Base-by-base conservation (phyloP, 2,888 invertebrate species). In the Agonopterix heracliana region DNA sequence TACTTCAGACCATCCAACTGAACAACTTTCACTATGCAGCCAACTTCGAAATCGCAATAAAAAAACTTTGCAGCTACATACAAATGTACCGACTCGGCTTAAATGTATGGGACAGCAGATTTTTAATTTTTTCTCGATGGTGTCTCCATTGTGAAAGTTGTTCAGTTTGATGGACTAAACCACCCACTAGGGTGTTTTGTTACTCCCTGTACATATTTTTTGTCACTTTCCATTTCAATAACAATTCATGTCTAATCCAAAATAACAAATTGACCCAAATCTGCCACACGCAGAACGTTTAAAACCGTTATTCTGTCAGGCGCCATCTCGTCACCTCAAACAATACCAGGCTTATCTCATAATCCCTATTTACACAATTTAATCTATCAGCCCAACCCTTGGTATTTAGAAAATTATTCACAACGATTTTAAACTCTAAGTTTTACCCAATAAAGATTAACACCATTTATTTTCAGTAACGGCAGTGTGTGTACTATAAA, bases 351-450 rank as follows among this genome's bases (percentile, higher is more conserved):
- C 81, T 86, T 85, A 87, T 81, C 86, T 84, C 71, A 74, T 86
- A 88, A 88, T 87, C 87, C 85, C 72, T 87, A 78, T 86, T 88
- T 86, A 86, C 83, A 85, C 86, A 86, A 82, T 81, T 85, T 86
- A 86, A 86, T 86, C 86, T 75, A 60, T 58, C 59, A 53, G 63
- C 59, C 61, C 71, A 68, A 66, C 64, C 56, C 12, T 38, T n/a
- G n/a, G 38, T 5, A 38, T 10, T 49, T 54, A 26, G 45, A 48
- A 48, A 48, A 38, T 47, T 45, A 38, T 35, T 52, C 50, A 40
- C 54, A 59, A 54, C 68, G 58, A 83, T 66, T 77, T 66, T 69
- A 66, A 73, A 66, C 78, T 75, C 71, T 84, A 80, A 54, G 46
- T 44, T 56, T 52, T 41, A 56, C 56, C 54, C 52, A 59, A 69